Percentiles rank a stretch among this genome's conserved stretches.
Evolutionary conservation across 2,113 vertebrate genomes (phyloP).

Genomic region (Columba janthina): DNA sequence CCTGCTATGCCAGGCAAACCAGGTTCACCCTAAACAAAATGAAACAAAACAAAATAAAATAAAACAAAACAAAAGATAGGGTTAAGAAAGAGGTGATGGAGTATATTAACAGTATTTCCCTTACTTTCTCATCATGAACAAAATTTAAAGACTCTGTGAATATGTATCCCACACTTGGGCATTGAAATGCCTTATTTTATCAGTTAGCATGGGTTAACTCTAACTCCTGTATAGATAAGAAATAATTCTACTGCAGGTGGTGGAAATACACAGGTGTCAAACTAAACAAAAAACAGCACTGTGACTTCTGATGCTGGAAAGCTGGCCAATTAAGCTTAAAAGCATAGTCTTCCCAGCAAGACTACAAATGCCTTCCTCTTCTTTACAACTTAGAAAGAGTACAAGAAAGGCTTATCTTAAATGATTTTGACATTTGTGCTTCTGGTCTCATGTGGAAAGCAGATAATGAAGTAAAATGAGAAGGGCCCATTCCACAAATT

Average conservation of each 20-base stretch:
- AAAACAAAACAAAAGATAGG: background rate
- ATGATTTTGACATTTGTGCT: background rate
- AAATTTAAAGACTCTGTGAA: background rate
- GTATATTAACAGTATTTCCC: background rate
- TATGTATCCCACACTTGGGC: background rate
- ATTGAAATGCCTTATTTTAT: background rate
- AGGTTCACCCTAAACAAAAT: slow-evolving; percentile 84
- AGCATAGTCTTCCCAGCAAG: background rate
- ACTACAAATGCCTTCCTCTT: background rate
- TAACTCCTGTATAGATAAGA: background rate
- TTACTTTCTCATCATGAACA: background rate
- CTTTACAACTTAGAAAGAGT: background rate
- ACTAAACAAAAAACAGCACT: background rate
- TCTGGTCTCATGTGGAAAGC: background rate
- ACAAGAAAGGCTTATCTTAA: background rate
- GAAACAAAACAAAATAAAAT: no score
- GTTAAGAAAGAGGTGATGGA: background rate
- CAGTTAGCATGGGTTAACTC: background rate
- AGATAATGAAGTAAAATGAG: background rate
- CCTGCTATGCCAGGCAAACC: slow-evolving; percentile 82
- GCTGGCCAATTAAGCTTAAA: background rate
- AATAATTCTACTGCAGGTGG: background rate
- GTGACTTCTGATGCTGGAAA: background rate
- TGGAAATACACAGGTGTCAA: background rate
- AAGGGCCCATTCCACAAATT: background rate